These are phyloP conservation scores for Apantesis nais DNA, from an alignment of 2,888 invertebrate genomes.

Conservation along the genomic window DNA sequence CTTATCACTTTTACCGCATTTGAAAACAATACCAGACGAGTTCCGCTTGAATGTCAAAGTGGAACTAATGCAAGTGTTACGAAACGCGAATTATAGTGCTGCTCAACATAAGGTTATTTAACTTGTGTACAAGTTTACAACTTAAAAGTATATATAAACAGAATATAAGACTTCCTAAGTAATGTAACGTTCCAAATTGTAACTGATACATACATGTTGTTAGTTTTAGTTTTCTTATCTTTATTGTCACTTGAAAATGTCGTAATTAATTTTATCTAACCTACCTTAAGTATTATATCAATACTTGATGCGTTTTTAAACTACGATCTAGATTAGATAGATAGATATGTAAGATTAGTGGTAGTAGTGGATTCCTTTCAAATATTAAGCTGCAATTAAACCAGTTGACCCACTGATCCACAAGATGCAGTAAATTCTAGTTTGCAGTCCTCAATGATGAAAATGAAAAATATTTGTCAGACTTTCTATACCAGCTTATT, in stretches of 20 bases:
- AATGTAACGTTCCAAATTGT: constrained; percentile 39
- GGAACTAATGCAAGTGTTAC: constrained; percentile 77
- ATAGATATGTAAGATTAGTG: neutral
- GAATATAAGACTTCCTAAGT: constrained; percentile 30
- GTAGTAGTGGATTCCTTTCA: neutral
- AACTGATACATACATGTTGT: neutral
- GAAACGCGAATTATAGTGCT: constrained; percentile 66
- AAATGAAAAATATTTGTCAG: neutral
- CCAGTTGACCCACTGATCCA: neutral
- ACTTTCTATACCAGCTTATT: neutral
- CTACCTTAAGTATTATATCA: neutral
- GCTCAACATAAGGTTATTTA: constrained; percentile 58
- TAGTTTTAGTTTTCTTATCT: neutral
- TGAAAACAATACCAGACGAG: constrained; percentile 74
- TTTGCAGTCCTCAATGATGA: neutral
- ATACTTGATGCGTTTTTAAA: neutral
- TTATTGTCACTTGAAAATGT: neutral
- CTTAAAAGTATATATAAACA: neutral
- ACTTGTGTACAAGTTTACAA: constrained; percentile 10
- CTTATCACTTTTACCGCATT: constrained; percentile 73
- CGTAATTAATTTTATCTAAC: neutral
- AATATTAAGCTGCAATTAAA: neutral
- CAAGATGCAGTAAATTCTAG: neutral
- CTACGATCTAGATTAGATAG: neutral
- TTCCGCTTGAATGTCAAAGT: constrained; percentile 72